phyloP scores from a whole-genome alignment of 1,140 invertebrate genomes.

The Whitmania pigra region DNA sequence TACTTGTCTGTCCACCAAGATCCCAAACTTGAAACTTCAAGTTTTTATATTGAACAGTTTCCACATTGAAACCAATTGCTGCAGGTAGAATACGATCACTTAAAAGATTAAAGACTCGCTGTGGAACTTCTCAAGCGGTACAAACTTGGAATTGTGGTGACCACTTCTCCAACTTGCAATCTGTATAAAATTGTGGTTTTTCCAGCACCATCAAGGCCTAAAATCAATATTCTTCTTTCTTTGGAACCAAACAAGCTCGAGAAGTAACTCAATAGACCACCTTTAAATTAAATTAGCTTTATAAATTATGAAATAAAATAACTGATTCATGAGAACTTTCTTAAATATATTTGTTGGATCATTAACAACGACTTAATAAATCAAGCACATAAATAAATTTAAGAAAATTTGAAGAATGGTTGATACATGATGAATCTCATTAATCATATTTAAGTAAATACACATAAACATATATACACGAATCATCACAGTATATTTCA shows the following conservation, averaged over 20 bases:
- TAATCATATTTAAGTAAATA: no score
- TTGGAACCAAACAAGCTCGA: conserved; percentile 75
- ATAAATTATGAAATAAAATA: neutral
- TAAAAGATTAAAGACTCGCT: conserved; percentile 3
- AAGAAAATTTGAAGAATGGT: no score
- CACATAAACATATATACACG: no score
- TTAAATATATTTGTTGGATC: no score
- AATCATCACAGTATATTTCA: no score
- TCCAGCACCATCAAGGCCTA: conserved; percentile 76
- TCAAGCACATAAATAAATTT: no score
- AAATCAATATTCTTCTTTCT: conserved; percentile 93
- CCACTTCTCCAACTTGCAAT: conserved; percentile 95
- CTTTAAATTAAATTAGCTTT: conserved; percentile 44
- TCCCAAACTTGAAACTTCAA: conserved; percentile 99
- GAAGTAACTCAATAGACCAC: conserved; percentile 89
- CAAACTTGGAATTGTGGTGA: conserved; percentile 88
- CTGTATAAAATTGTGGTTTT: conserved; percentile 98
- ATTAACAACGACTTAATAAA: no score
- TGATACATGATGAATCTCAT: no score
- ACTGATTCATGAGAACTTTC: neutral
- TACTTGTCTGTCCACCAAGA: conserved; percentile 92
- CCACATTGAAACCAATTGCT: conserved; percentile 97
- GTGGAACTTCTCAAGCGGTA: conserved; percentile 18
- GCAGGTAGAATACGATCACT: conserved; percentile 27
- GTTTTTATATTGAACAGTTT: conserved; percentile 94